Evolutionary conservation across 1,140 invertebrate species (phyloP).

Genomic region (Pentalonia nigronervosa): DNA sequence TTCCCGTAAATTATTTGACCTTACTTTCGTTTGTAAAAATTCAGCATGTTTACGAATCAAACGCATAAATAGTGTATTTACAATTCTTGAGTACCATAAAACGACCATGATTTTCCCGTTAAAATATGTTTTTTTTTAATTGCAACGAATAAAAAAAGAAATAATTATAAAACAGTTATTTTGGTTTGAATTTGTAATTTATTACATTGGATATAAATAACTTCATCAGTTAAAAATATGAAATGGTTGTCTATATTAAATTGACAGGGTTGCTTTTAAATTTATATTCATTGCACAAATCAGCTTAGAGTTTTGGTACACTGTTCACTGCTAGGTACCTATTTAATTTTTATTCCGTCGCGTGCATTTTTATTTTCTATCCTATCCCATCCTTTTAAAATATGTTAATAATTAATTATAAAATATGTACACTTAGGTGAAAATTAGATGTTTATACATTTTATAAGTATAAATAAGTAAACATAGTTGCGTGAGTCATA

Average conservation of each 20-base stretch:
- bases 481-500: not conserved
- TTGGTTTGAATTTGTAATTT: not conserved
- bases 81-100: not conserved
- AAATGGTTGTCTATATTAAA: not conserved
- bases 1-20: not conserved
- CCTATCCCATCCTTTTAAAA: not conserved
- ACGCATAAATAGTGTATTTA: not conserved
- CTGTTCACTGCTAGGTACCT: not conserved
- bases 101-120: not conserved
- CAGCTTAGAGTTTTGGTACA: not conserved
- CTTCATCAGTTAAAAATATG: not conserved
- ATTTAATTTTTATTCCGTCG: not conserved
- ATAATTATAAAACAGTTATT: not conserved
- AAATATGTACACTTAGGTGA: not conserved
- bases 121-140: not conserved
- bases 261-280: not conserved
- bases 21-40: not conserved
- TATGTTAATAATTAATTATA: conserved; percentile 1
- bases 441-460: not conserved
- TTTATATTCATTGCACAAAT: not conserved
- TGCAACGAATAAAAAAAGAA: not conserved
- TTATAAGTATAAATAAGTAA: not conserved
- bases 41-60: not conserved
- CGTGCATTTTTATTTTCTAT: not conserved
- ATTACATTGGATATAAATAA: not conserved